These are phyloP conservation scores for Sarcoramphus papa DNA, from an alignment of 2,797 vertebrate genomes.

Conservation along the genomic window DNA sequence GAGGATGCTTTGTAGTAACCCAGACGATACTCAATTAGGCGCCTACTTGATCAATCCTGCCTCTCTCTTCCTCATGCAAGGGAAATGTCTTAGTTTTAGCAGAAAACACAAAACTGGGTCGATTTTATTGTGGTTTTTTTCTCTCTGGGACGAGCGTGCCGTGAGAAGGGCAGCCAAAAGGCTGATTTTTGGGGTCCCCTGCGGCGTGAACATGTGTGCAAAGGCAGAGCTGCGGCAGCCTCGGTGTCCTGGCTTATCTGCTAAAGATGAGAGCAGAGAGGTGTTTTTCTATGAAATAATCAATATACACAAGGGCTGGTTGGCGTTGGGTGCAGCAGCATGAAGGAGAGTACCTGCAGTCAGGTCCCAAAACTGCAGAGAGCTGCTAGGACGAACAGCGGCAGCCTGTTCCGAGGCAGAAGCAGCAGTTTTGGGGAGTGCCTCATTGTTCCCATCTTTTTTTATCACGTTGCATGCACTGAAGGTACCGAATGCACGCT, in stretches of 20 bases:
- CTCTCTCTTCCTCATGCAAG: neutral
- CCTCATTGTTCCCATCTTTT: neutral
- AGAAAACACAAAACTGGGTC: neutral
- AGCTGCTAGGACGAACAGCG: neutral
- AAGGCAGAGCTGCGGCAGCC: neutral
- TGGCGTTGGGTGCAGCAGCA: accelerated
- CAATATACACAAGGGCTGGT: accelerated
- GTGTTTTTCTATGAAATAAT: neutral
- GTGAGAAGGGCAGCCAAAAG: too few relatives aligned
- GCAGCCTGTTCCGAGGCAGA: neutral
- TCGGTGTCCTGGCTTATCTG: neutral
- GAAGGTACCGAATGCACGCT: accelerated
- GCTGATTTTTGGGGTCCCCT: too few relatives aligned
- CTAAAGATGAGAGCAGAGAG: neutral
- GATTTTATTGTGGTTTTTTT: neutral
- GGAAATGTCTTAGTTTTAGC: accelerated
- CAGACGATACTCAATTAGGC: accelerated
- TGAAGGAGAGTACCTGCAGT: neutral
- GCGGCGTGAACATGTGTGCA: accelerated
- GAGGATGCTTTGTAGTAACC: neutral
- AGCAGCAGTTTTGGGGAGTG: neutral
- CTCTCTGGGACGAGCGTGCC: accelerated
- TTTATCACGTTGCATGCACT: accelerated
- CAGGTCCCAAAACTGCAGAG: accelerated
- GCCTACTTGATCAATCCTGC: accelerated